Percentiles rank a stretch among this genome's conserved stretches.
phyloP scores from a whole-genome alignment of 2,113 vertebrate species.

The Laticauda colubrina region DNA sequence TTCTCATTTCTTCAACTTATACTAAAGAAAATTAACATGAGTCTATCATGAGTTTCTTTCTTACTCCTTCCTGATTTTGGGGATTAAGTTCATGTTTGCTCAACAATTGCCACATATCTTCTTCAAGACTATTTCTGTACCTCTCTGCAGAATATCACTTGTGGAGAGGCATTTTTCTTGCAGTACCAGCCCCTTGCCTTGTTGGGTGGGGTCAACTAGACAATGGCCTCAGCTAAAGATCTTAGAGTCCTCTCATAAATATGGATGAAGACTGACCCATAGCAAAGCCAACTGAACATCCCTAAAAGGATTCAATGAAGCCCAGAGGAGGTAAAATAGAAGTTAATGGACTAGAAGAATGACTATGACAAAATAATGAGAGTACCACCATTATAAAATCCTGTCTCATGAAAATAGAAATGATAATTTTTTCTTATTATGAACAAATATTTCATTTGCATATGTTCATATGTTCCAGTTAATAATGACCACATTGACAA shows the following conservation, averaged over 20 bases:
- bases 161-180: neutral
- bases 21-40: neutral
- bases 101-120: neutral
- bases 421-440: neutral
- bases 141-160: neutral
- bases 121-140: neutral
- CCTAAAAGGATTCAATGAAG: neutral
- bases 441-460: constrained; percentile 20
- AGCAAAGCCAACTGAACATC: neutral
- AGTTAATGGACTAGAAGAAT: neutral
- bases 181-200: neutral
- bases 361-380: constrained; percentile 15
- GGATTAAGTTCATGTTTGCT: neutral
- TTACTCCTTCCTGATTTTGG: neutral
- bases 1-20: neutral
- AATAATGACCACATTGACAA: constrained; percentile 7
- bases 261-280: neutral
- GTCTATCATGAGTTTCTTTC: neutral
- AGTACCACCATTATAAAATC: neutral
- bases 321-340: neutral
- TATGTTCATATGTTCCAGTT: neutral
- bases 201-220: neutral
- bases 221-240: neutral
- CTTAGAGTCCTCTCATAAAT: neutral
- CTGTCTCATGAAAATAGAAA: neutral